Evolutionary conservation across 2,797 vertebrate species (phyloP), one percentile per base, ranked within the genome.

Genomic region (Melanotaenia boesemani): DNA sequence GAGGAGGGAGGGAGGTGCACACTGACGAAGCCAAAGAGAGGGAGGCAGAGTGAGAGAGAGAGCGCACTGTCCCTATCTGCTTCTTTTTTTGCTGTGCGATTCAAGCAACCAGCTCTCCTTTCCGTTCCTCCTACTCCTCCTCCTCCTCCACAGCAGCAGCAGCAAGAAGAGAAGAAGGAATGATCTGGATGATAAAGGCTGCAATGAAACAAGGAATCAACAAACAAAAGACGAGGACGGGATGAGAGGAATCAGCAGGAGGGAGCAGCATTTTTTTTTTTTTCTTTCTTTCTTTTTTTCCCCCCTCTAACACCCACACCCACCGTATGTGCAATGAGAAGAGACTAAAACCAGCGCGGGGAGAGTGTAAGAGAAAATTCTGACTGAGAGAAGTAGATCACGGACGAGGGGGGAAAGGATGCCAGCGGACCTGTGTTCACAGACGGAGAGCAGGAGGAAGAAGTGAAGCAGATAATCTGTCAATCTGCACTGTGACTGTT

Each of bases 61-160:
- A 86, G 91, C 82, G 89, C 79, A 37, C 77, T 74, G 85, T 89
- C 84, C 86, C 85, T 76, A 74, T 89, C 91, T 76, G 88, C 84
- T 87, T 86, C 86, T 79, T 77, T 86, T 76, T 76, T 63, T 34
- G 77, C 88, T 80, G 76, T 76, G 88, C 86, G 70, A 93, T 88
- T 83, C 87, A 84, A 70, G 80, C 89, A 84, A 76, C 81, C 82
- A 36, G 81, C 79, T 83, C 75, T 82, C 75, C 67, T 73, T 28
- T 73, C 74, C 76, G 74, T 74, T 82, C 77, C 77, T 79, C 80
- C 67, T 88, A 79, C 86, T 76, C 87, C 56, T 79, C 79, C 67
- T 65, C 66, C 72, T 88, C 80, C 86, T 75, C 87, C 54, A 55
- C 50, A 50, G 72, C 75, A 37, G 84, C 88, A 76, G 79, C 87